Percentiles rank a stretch among this genome's conserved stretches.
These are phyloP conservation scores for Hipposideros larvatus DNA, from an alignment of 2,797 vertebrate species.

Conservation along the genomic window DNA sequence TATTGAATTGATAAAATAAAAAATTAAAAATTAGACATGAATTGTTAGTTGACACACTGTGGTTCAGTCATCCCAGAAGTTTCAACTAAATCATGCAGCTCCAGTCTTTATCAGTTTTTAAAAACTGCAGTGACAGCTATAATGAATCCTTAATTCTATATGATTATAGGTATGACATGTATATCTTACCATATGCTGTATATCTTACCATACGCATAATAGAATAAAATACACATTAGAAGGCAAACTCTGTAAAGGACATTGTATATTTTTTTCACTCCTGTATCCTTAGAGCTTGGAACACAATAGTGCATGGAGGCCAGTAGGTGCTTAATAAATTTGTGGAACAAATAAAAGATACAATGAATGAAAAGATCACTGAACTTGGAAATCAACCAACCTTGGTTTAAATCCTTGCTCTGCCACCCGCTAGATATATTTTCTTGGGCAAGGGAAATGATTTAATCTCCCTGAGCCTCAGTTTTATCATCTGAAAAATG, in stretches of 20 bases:
- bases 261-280: neutral
- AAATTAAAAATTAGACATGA: neutral
- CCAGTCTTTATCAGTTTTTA: neutral
- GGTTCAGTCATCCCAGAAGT: neutral
- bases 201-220: neutral
- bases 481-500: slow-evolving; percentile 43
- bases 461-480: neutral
- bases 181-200: neutral
- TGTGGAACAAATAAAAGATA: neutral
- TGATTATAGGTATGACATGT: neutral
- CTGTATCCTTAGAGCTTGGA: neutral
- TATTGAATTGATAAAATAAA: neutral
- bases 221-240: slow-evolving; percentile 11
- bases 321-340: neutral
- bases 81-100: neutral
- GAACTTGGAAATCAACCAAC: neutral
- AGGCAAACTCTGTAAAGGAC: slow-evolving; percentile 32
- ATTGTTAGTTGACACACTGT: neutral
- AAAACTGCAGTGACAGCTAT: neutral
- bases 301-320: neutral
- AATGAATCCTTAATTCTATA: slow-evolving; percentile 53
- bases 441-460: slow-evolving; percentile 32
- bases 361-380: slow-evolving; percentile 24
- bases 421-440: neutral
- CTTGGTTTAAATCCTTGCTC: neutral